Evolutionary conservation across 1,140 invertebrate species (phyloP), one percentile per base, ranked within the genome.

Genomic region (Dysdera silvatica): DNA sequence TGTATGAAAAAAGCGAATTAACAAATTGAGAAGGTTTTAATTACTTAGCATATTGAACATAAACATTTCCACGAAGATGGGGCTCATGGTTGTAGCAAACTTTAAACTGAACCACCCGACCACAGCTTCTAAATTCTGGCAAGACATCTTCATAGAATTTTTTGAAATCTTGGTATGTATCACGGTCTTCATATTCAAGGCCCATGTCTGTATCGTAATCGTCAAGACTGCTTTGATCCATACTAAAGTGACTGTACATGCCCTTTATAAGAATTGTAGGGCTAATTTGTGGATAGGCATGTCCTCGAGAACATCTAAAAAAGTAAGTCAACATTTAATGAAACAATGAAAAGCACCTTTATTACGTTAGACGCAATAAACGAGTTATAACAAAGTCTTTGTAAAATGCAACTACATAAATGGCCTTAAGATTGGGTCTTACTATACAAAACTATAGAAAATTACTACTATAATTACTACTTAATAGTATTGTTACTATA

Each of bases 31-130:
- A n/a, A n/a, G n/a, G n/a, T n/a, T n/a, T 82, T 45, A 84, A 80
- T 67, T 83, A 67, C 66, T 78, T 82, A 24, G 75, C 74, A 79
- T 86, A 96, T 73, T 94, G 88, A 41, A 95, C 80, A 72, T 94
- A 96, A 45, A 94, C 85, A 78, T 97, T 94, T 0, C 92, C 92
- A 55, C 90, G 78, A 1, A 96, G 78, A 79, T 96, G 91, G 54
- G 83, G 79, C 71, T 92, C 87, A 61, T 81, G 84, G 74, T 97
- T 97, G 71, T 86, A 85, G 73, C 91, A 92, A 14, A 91, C 86
- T 75, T 87, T 86, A 69, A 95, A 84, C 69, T 91, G 87, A n/a
- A 78, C 65, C 48, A 95, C 82, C 70, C 80, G 79, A 18, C 92
- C 93, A 76, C 83, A 85, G 66, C 81, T 84, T 73, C 88, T 82